Evolutionary conservation across 2,113 vertebrate species (phyloP).

Genomic region (Ranitomeya variabilis): DNA sequence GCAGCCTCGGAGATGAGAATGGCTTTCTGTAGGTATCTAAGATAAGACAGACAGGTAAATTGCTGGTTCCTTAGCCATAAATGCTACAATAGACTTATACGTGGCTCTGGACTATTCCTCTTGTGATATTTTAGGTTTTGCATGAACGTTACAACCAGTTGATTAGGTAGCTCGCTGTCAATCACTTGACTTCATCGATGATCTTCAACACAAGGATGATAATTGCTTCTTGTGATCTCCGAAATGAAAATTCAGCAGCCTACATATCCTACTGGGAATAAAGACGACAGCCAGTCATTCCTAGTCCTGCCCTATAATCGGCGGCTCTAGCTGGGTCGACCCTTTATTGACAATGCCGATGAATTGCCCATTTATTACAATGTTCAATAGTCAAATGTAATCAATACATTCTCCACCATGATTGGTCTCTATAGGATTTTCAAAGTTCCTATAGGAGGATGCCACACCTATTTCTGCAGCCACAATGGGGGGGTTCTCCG

Average conservation of each 20-base stretch:
- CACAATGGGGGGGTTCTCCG: constrained; percentile 14
- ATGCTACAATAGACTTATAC: not conserved
- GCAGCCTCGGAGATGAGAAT: not conserved
- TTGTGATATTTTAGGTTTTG: not conserved
- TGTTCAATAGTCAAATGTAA: too few species aligned
- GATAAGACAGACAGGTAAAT: constrained; percentile 5
- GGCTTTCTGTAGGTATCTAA: not conserved
- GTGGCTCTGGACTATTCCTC: not conserved
- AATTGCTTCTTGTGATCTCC: constrained; percentile 6
- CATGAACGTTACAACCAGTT: not conserved
- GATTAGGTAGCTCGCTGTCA: not conserved
- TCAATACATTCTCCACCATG: not conserved
- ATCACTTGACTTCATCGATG: not conserved
- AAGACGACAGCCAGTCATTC: not conserved
- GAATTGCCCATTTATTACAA: not conserved
- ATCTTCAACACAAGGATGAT: not conserved
- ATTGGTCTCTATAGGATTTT: not conserved
- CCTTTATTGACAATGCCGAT: not conserved
- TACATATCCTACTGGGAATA: not conserved
- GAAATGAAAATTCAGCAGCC: constrained; percentile 8
- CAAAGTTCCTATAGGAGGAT: not conserved
- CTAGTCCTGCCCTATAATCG: not conserved
- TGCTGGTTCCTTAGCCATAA: not conserved
- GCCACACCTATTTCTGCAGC: constrained; percentile 44
- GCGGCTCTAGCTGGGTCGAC: not conserved